These are phyloP conservation scores for Cantharis flavilabris DNA, from an alignment of 2,888 invertebrate genomes.

Conservation along the genomic window DNA sequence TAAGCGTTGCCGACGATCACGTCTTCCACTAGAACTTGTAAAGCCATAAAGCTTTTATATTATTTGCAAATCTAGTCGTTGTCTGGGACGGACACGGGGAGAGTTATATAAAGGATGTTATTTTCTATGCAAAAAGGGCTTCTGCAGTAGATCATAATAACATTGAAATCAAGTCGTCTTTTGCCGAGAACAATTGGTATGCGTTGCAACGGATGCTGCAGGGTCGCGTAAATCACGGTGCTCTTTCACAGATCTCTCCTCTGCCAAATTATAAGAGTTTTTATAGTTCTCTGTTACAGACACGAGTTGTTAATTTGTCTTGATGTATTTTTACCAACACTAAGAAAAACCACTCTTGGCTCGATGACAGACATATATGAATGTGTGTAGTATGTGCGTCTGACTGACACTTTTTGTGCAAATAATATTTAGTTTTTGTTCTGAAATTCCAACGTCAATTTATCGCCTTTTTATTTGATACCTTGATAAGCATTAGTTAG, in stretches of 20 bases:
- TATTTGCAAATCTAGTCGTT: constrained; percentile 19
- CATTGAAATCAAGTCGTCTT: constrained; percentile 36
- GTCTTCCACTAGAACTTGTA: constrained; percentile 4
- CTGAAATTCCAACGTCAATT: not conserved
- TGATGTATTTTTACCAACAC: not conserved
- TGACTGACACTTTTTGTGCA: not conserved
- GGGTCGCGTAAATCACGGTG: constrained; percentile 32
- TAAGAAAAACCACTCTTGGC: not conserved
- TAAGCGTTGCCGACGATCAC: not conserved
- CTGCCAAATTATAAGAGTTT: constrained; percentile 7
- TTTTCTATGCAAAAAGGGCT: constrained; percentile 24
- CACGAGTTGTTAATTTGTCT: constrained; percentile 22
- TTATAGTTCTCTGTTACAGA: constrained; percentile 17
- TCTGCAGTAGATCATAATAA: constrained; percentile 36
- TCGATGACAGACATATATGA: not conserved
- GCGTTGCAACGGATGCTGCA: constrained; percentile 28
- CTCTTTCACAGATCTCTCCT: constrained; percentile 24
- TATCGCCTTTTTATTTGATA: not conserved
- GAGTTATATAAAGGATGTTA: constrained; percentile 13
- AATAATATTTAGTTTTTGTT: not conserved
- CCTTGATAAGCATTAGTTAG: not conserved
- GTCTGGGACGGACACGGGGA: constrained; percentile 9
- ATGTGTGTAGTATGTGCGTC: not conserved
- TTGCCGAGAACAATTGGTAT: constrained; percentile 33
- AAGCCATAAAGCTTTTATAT: constrained; percentile 18